phyloP scores from a whole-genome alignment of 2,888 invertebrate species.

The Chaetogeoica ovagalla region DNA sequence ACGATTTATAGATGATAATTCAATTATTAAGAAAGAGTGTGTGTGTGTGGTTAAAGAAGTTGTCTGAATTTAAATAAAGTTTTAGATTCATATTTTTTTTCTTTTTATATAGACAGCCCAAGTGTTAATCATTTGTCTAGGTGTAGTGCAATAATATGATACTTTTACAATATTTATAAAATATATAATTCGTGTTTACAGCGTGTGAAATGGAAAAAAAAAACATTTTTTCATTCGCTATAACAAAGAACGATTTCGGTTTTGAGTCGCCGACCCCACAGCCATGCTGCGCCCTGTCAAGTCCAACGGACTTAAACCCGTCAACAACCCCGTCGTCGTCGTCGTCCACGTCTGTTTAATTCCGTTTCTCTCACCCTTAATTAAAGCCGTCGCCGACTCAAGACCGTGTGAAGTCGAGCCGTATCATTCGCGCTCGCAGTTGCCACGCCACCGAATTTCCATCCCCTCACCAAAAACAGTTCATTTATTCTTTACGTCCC shows the following conservation, averaged over 20 bases:
- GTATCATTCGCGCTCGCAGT: not conserved
- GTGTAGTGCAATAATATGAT: too few relatives aligned
- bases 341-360: slow-evolving; percentile 32
- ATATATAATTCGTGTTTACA: too few relatives aligned
- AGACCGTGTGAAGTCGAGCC: slow-evolving; percentile 10
- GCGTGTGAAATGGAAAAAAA: too few relatives aligned
- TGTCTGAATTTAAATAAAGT: too few relatives aligned
- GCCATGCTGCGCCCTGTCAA: slow-evolving; percentile 34
- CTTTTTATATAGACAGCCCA: too few relatives aligned
- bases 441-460: slow-evolving; percentile 19
- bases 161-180: too few relatives aligned
- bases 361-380: slow-evolving; percentile 50
- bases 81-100: too few relatives aligned
- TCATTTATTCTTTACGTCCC: slow-evolving; percentile 21
- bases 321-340: slow-evolving; percentile 39
- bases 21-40: too few relatives aligned
- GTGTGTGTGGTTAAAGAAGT: too few relatives aligned
- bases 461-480: slow-evolving; percentile 17
- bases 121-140: too few relatives aligned
- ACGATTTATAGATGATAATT: too few relatives aligned
- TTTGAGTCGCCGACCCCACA: slow-evolving; percentile 7
- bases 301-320: slow-evolving; percentile 48
- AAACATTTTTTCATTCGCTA: too few relatives aligned
- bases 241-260: slow-evolving; percentile 25
- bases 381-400: slow-evolving; percentile 22